phyloP scores from a whole-genome alignment of 2,888 invertebrate species.

The Rhamnusium bicolor region DNA sequence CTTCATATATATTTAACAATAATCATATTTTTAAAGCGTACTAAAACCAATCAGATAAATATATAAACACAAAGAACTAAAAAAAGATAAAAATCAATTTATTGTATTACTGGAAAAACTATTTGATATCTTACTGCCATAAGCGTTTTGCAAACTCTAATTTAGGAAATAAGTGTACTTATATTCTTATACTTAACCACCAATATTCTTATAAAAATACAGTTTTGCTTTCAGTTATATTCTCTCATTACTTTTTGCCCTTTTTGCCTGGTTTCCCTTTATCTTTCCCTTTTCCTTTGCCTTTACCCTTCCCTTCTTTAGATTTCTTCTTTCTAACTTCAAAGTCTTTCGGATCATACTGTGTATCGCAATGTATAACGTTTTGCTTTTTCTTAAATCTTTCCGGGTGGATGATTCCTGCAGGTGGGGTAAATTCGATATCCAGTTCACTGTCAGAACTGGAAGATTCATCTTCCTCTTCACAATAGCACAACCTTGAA shows the following conservation, averaged over 20 bases:
- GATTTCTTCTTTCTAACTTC: constrained; percentile 45
- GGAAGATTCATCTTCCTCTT: constrained; percentile 47
- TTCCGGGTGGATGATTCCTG: constrained; percentile 78
- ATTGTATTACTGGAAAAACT: not conserved
- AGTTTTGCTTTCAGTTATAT: constrained; percentile 1
- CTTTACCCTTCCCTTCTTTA: no score
- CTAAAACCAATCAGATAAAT: no score
- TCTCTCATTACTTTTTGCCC: constrained; percentile 43
- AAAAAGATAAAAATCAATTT: not conserved
- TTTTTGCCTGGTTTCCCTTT: constrained; percentile 40
- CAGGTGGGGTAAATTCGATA: constrained; percentile 82
- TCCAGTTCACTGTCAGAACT: constrained; percentile 79
- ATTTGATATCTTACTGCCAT: not conserved
- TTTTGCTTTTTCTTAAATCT: constrained; percentile 70
- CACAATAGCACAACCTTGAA: constrained; percentile 53
- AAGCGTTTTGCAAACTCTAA: not conserved
- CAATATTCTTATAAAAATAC: not conserved
- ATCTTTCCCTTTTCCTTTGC: constrained; percentile 41
- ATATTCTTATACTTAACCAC: not conserved
- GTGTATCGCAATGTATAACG: constrained; percentile 75
- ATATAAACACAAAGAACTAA: not conserved
- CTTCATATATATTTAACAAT: not conserved
- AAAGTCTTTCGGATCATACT: constrained; percentile 75
- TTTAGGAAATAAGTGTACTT: not conserved
- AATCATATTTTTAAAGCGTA: no score